Evolutionary conservation across 2,888 invertebrate species (phyloP).

Genomic region (Drosophila borealis): DNA sequence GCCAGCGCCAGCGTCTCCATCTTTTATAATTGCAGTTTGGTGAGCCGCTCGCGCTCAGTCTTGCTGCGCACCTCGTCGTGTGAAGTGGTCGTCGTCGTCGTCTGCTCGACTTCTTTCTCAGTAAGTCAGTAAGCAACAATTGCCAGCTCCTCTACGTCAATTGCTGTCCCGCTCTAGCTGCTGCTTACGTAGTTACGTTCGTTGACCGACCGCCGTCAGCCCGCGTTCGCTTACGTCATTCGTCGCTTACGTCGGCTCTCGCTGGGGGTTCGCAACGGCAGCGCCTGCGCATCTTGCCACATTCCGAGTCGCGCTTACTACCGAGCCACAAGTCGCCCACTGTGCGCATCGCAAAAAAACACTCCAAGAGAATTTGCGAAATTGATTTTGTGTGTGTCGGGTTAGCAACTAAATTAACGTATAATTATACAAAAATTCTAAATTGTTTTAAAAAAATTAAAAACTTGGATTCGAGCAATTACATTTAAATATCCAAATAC

Average conservation of each 20-base stretch:
- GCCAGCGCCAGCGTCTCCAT: slow-evolving; percentile 32
- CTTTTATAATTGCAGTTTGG: slow-evolving; percentile 60
- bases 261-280: slow-evolving; percentile 68
- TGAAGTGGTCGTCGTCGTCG: slow-evolving; percentile 73
- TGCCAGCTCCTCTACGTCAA: slow-evolving; percentile 12
- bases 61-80: slow-evolving; percentile 85
- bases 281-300: slow-evolving; percentile 82
- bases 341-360: slow-evolving; percentile 58
- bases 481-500: neutral
- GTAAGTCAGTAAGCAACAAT: slow-evolving; percentile 44
- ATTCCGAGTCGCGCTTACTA: slow-evolving; percentile 84
- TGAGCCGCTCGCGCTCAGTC: slow-evolving; percentile 82
- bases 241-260: slow-evolving; percentile 60
- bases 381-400: slow-evolving; percentile 35
- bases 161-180: slow-evolving; percentile 46
- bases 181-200: slow-evolving; percentile 61
- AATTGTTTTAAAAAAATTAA: neutral
- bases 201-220: slow-evolving; percentile 37
- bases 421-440: slow-evolving; percentile 18
- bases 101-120: slow-evolving; percentile 37
- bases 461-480: neutral
- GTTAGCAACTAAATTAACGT: slow-evolving; percentile 16
- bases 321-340: slow-evolving; percentile 80
- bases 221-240: slow-evolving; percentile 57
- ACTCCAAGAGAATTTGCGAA: slow-evolving; percentile 40